Evolutionary conservation across 2,888 invertebrate species (phyloP), one percentile per base, ranked within the genome.

Genomic region (Oscheius sp.): DNA sequence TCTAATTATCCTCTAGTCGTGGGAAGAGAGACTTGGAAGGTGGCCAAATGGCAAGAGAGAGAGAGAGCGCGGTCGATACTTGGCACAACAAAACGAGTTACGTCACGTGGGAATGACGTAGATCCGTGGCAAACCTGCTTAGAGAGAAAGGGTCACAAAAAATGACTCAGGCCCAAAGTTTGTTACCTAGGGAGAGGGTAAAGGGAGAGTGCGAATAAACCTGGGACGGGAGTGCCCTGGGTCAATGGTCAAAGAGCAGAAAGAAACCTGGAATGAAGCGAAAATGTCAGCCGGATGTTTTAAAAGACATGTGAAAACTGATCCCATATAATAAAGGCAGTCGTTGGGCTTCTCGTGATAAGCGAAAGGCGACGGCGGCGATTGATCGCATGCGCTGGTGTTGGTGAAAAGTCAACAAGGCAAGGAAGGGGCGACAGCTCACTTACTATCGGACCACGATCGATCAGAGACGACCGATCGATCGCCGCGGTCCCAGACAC

Each of bases 341-440:
- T 42, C 42, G 42, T 42, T 42, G 42, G 42, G 42, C 42, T 42
- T 53, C 62, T 62, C 66, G 66, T 66, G 68, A 53, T 37, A 68
- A 68, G 53, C 53, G 55, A 55, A 51, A 66, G 42, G 63, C 47
- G 65, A 51, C 65, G 50, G 13, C 55, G 21, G 21, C 47, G 63
- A 65, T 68, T 68, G 68, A 68, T 68, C 42, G 68, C n/a, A 47
- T 37, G 62, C 47, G 35, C n/a, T 53, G 21, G 21, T 21, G 55
- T 55, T 55, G 55, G 55, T n/a, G 47, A 68, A 68, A 55, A 68
- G 68, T 68, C 53, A 68, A 68, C 68, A 68, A 55, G 21, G 55
- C 11, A 13, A 55, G 47, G 66, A 53, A n/a, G 59, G 35, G 59
- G 32, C 11, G 51, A 42, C 48, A 42, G 68, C 68, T 68, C 68